Evolutionary conservation across 92 coral and sea anemone species (phyloP).

Genomic region (Zoanthus sansibaricus): DNA sequence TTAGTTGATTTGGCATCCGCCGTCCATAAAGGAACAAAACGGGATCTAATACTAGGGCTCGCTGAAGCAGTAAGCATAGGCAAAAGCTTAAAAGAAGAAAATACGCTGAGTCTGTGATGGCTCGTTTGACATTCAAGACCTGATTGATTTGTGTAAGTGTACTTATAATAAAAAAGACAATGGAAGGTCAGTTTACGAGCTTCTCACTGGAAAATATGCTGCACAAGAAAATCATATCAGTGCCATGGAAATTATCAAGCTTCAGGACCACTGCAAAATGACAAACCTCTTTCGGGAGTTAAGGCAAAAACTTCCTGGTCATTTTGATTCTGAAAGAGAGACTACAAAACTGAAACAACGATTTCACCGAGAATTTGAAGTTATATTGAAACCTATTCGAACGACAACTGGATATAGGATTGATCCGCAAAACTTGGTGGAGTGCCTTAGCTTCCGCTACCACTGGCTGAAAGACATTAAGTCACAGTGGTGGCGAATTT

Average conservation of each 20-base stretch:
- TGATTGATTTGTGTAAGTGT: constrained; percentile 46
- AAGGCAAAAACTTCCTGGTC: constrained; percentile 12
- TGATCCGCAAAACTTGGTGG: constrained; percentile 39
- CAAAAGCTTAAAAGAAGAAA: too few species aligned
- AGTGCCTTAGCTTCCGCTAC: constrained; percentile 48
- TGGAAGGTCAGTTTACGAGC: neutral
- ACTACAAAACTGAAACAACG: too few species aligned
- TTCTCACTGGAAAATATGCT: neutral
- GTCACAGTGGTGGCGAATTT: constrained; percentile 63
- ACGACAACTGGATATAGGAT: constrained; percentile 54
- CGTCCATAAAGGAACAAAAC: too few species aligned
- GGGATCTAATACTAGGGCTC: too few species aligned
- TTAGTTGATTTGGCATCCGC: too few species aligned
- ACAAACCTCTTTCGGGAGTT: neutral
- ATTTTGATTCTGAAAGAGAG: too few species aligned
- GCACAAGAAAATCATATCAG: constrained; percentile 9
- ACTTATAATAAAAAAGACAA: constrained; percentile 3
- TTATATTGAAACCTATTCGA: constrained; percentile 33
- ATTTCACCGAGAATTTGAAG: constrained; percentile 19
- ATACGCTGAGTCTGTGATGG: too few species aligned
- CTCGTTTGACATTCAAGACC: neutral
- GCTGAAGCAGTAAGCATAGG: too few species aligned
- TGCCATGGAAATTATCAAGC: constrained; percentile 47
- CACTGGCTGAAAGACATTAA: constrained; percentile 55
- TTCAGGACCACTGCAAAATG: constrained; percentile 44